Evolutionary conservation across 2,888 invertebrate species (phyloP).

Genomic region (Himalopsyche anomala): DNA sequence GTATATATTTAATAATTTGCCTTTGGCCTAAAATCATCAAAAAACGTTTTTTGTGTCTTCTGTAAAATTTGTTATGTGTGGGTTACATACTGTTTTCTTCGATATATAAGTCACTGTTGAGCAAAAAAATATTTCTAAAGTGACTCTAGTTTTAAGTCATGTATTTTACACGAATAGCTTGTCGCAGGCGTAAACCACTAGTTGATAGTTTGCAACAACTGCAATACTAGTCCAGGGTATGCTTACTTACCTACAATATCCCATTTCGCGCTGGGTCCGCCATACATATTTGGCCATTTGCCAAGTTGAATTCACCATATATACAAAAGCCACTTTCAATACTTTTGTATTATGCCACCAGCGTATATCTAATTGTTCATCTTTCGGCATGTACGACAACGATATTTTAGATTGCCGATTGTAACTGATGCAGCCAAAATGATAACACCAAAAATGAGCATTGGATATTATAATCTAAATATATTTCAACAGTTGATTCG

Average conservation of each 20-base stretch:
- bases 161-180: no score
- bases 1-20: no score
- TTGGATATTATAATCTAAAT: no score
- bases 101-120: no score
- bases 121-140: no score
- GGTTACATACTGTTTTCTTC: no score
- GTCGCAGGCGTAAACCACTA: background rate
- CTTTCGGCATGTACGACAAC: slow-evolving; percentile 40
- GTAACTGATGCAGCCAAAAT: background rate
- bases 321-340: slow-evolving; percentile 49
- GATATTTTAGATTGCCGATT: slow-evolving; percentile 2
- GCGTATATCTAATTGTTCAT: slow-evolving; percentile 51
- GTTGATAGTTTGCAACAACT: background rate
- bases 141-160: no score
- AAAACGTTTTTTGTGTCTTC: no score
- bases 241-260: background rate
- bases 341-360: slow-evolving; percentile 21
- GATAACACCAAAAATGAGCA: background rate
- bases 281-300: slow-evolving; percentile 53
- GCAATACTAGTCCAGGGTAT: background rate
- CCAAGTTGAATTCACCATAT: slow-evolving; percentile 50
- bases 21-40: no score
- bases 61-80: no score
- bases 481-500: no score
- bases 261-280: slow-evolving; percentile 41